These are phyloP conservation scores for Drosophila multiciliata DNA, from an alignment of 2,888 invertebrate genomes.

Conservation along the genomic window DNA sequence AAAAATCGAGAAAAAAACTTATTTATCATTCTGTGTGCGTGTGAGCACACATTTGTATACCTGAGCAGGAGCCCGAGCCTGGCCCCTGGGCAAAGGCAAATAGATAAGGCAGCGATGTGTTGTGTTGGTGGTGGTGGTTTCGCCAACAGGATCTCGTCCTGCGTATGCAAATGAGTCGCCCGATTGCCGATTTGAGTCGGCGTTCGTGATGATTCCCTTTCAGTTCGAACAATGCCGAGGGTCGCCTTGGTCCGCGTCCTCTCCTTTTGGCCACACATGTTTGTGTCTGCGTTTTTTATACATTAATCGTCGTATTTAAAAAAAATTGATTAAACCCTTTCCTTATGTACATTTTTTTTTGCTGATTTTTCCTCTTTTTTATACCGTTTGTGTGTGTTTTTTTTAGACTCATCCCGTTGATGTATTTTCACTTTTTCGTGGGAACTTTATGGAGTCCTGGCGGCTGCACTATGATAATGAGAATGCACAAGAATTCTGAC, in stretches of 20 bases:
- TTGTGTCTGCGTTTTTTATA: conserved; percentile 71
- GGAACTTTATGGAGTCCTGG: conserved; percentile 55
- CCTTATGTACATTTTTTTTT: conserved; percentile 65
- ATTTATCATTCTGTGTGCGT: conserved; percentile 72
- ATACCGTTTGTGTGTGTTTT: conserved; percentile 46
- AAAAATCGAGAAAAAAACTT: conserved; percentile 71
- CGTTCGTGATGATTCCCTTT: conserved; percentile 71
- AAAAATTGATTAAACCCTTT: conserved; percentile 82
- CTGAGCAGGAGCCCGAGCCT: conserved; percentile 37
- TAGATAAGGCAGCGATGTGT: conserved; percentile 71
- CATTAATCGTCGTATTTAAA: conserved; percentile 72
- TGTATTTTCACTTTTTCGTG: conserved; percentile 81
- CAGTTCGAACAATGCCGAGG: conserved; percentile 72
- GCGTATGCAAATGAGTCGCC: conserved; percentile 78
- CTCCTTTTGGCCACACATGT: conserved; percentile 67
- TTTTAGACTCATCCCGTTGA: conserved; percentile 64
- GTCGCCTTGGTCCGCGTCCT: conserved; percentile 58
- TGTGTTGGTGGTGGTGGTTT: conserved; percentile 61
- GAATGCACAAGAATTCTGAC: not conserved
- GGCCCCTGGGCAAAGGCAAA: conserved; percentile 60
- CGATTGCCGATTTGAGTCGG: conserved; percentile 30
- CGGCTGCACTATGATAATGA: conserved; percentile 17
- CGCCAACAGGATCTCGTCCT: conserved; percentile 53
- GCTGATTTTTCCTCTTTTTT: conserved; percentile 74
- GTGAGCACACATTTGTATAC: conserved; percentile 56